Base-by-base conservation (phyloP, 2,797 vertebrate species). In the Syngnathus rostellatus region DNA sequence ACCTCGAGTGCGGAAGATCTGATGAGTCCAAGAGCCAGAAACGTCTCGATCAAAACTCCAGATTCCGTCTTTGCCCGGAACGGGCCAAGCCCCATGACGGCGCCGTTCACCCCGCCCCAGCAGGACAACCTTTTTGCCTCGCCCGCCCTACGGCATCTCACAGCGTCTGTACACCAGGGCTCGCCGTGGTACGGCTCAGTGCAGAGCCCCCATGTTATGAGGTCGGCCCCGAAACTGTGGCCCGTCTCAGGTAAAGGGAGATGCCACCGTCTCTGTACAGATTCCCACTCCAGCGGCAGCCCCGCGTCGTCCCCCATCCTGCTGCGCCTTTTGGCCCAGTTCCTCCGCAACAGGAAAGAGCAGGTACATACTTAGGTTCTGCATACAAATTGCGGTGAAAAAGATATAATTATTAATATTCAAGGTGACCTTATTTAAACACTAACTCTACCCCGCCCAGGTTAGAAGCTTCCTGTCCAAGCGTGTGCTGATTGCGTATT, bases 401-500 rank as follows among this genome's bases (percentile, higher is more conserved):
- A 1, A 16, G 1, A 19, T 14, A 48, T 6, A 12, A 3, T 4
- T 3, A 45, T 11, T 19, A 48, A 19, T 43, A 43, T 43, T 43
- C 10, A 12, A 43, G 41, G 41, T 11, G 41, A 63, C 58, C 40
- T 65, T 51, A 77, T 54, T 69, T 67, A 66, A 70, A 66, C 81
- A 3, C 25, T 70, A 68, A 82, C 10, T 43, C 72, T 88, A 70
- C 86, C 83, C 74, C 80, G 76, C 83, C 79, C 89, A 99, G 97
- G 90, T 97, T 73, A 98, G 94, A 92, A 83, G 64, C 82, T 98
- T 95, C 85, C 82, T 99, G 88, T 90, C 92, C 78, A 97, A 91
- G 89, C 91, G 95, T 68, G 93, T 89, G 50, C 87, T 97, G 90
- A 92, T 98, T 83, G 93, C 94, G 91, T 98, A 98, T 92, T 94